Percentiles rank a stretch among this genome's conserved stretches.
phyloP scores from a whole-genome alignment of 2,797 vertebrate genomes.

The Sebastes goodei region DNA sequence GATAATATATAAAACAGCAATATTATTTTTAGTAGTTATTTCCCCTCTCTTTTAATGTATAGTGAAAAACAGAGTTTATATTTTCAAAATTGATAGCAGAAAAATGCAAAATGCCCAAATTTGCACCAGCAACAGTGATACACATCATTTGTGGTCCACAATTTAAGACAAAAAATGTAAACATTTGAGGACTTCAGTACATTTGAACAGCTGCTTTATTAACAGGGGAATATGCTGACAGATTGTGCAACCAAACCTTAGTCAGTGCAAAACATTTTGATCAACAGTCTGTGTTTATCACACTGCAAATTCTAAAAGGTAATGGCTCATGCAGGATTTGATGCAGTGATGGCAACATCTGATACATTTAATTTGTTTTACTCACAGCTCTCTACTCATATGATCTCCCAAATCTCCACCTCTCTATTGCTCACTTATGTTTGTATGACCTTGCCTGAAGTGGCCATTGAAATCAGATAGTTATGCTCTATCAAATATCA shows the following conservation, averaged over 20 bases:
- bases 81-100: background rate
- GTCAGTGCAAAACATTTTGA: background rate
- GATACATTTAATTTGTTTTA: slow-evolving; percentile 14
- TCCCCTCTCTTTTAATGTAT: background rate
- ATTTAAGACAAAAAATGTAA: background rate
- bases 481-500: slow-evolving; percentile 57
- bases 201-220: slow-evolving; percentile 1
- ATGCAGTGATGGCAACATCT: background rate
- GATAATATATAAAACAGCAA: background rate
- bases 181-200: background rate
- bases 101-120: too few species aligned
- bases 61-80: background rate
- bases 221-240: background rate
- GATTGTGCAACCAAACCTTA: background rate
- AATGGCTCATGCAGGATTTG: background rate
- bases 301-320: background rate
- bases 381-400: background rate
- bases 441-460: slow-evolving; percentile 65
- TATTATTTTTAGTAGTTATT: background rate
- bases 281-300: background rate
- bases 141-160: background rate
- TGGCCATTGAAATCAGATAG: slow-evolving; percentile 58
- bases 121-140: background rate
- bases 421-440: slow-evolving; percentile 39
- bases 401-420: background rate